Evolutionary conservation across 1,140 invertebrate species (phyloP).

Genomic region (Trachelipus rathkii): DNA sequence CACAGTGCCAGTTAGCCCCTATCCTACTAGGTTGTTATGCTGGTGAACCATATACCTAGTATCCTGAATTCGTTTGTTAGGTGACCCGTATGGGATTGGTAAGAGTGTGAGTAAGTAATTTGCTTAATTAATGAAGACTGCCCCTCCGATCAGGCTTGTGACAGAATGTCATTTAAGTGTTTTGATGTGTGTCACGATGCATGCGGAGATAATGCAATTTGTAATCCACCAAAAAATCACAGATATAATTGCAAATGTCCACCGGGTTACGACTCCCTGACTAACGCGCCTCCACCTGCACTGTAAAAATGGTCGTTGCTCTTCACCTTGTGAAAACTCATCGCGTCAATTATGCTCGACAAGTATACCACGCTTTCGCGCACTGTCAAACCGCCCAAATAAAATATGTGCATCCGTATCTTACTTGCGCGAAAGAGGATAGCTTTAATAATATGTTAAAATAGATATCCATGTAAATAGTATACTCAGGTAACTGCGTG

Average conservation of each 20-base stretch:
- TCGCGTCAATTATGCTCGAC: too few relatives aligned
- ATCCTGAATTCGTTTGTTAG: too few relatives aligned
- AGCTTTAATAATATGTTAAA: too few relatives aligned
- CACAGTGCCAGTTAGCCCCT: constrained; percentile 83
- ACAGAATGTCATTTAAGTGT: constrained; percentile 75
- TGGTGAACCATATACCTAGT: constrained; percentile 66
- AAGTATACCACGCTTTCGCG: too few relatives aligned
- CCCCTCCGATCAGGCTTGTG: constrained; percentile 69
- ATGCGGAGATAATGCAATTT: constrained; percentile 81
- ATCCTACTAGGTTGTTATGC: constrained; percentile 75
- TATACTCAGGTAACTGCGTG: too few relatives aligned
- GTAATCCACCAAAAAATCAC: constrained; percentile 76
- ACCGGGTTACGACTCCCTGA: constrained; percentile 62
- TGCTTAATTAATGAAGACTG: constrained; percentile 82
- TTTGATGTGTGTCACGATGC: constrained; percentile 73
- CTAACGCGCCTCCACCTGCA: constrained; percentile 70
- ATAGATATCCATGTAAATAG: too few relatives aligned
- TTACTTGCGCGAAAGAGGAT: too few relatives aligned
- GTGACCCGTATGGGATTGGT: constrained; percentile 65
- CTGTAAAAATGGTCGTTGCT: constrained; percentile 66
- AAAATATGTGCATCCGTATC: too few relatives aligned
- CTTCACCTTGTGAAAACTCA: constrained; percentile 75
- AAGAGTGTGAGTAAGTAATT: constrained; percentile 72
- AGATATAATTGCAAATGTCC: constrained; percentile 76
- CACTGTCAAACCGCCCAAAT: too few relatives aligned